Conservation (phyloP, 2,888 invertebrate species). For the Antheraea yamamai region DNA sequence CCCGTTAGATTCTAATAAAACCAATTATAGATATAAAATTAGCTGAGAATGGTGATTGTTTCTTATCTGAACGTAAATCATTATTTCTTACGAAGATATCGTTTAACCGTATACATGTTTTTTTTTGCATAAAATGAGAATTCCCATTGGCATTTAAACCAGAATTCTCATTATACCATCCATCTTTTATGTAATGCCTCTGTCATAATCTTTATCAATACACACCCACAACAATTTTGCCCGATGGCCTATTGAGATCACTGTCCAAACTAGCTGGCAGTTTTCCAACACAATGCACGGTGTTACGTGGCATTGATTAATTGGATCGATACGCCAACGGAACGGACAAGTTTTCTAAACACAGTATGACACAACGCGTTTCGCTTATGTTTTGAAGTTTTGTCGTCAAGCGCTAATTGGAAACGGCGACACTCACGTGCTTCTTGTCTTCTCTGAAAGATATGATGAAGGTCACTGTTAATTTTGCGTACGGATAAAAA, state of each 20-base stretch:
- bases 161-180: background rate
- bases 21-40: background rate
- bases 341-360: conserved; percentile 15
- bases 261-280: conserved; percentile 21
- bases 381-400: conserved; percentile 13
- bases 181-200: background rate
- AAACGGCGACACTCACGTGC: background rate
- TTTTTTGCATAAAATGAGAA: background rate
- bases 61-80: background rate
- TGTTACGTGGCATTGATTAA: conserved; percentile 22
- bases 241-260: conserved; percentile 27
- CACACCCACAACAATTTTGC: conserved; percentile 23
- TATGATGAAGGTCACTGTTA: background rate
- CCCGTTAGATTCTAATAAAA: too few species aligned
- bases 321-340: conserved; percentile 22
- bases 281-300: conserved; percentile 23
- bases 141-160: background rate
- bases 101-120: background rate
- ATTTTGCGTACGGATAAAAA: background rate
- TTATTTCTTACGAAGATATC: background rate
- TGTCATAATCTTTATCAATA: conserved; percentile 9
- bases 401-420: conserved; percentile 15
- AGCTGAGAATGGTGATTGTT: background rate
- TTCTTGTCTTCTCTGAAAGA: background rate
- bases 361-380: conserved; percentile 15